Evolutionary conservation across 2,797 vertebrate genomes (phyloP), one percentile per base, ranked within the genome.

Genomic region (Myotis vivesi): DNA sequence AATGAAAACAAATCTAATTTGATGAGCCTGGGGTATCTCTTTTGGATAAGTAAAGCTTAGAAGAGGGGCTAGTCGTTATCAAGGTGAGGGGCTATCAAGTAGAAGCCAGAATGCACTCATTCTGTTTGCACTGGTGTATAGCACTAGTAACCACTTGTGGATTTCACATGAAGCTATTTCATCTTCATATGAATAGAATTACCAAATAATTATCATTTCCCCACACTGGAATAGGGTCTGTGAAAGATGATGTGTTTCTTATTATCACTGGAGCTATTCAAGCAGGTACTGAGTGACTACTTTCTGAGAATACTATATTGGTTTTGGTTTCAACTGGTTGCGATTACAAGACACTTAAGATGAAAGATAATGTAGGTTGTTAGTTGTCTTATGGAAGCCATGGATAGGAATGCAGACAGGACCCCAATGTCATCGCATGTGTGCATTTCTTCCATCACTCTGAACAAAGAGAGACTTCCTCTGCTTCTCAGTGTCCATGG

Each of bases 1-100:
- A 92, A 88, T 69, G 25, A 90, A 87, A 92, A 62, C 6, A 75
- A 30, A 84, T 30, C 13, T 79, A 57, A 69, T 92, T 25, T 95
- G 30, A 89, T 81, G 41, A 89, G 28, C 5, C 3, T 87, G 28
- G 55, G 22, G 30, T 82, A 53, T 20, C 13, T 76, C 30, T 81
- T 38, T 46, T 92, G 8, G 28, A 44, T 49, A 82, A 90, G 79
- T 22, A 87, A 94, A 8, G 1, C 16, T 93, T 75, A 86, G 17
- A 83, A 23, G 20, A 89, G 62, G 15, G 2, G 38, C 30, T 16
- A 91, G 66, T 38, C 19, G 66, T 79, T 55, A 76, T 41, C 23
- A n/a, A 72, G 6, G 5, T 55, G 12, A 90, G 22, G 55, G 19
- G 6, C 8, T 53, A 59, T 36, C 44, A 92, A 87, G 22, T 2